These are phyloP conservation scores for Neoniphon sammara DNA, from an alignment of 2,797 vertebrate species.

Conservation along the genomic window DNA sequence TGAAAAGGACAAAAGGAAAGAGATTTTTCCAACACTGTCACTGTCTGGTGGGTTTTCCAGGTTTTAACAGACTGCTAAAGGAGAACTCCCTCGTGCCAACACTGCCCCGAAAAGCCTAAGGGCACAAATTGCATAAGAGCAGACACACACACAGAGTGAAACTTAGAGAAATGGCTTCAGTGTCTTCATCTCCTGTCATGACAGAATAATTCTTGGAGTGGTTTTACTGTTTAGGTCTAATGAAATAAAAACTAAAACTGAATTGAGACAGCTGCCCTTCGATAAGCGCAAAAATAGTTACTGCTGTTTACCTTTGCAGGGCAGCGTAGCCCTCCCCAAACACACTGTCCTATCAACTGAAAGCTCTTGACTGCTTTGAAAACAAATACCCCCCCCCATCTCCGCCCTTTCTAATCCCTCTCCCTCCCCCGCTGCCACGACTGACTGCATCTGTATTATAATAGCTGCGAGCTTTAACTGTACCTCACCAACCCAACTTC, in stretches of 20 bases:
- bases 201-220: no score
- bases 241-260: no score
- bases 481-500: no score
- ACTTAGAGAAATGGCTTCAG: no score
- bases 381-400: constrained; percentile 40
- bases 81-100: no score
- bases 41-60: background rate
- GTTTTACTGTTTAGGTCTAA: no score
- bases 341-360: constrained; percentile 29
- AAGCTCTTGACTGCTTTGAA: constrained; percentile 36
- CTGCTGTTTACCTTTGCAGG: background rate
- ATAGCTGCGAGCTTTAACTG: no score
- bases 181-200: no score
- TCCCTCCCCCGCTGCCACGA: background rate
- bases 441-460: background rate
- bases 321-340: background rate
- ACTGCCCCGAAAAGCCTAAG: no score
- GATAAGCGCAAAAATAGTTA: background rate
- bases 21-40: background rate
- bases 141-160: no score
- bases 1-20: no score
- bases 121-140: no score
- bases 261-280: constrained; percentile 6
- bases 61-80: background rate
- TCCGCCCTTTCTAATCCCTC: background rate